phyloP scores from a whole-genome alignment of 2,888 invertebrate genomes.

The Leptopilina drosophilae region DNA sequence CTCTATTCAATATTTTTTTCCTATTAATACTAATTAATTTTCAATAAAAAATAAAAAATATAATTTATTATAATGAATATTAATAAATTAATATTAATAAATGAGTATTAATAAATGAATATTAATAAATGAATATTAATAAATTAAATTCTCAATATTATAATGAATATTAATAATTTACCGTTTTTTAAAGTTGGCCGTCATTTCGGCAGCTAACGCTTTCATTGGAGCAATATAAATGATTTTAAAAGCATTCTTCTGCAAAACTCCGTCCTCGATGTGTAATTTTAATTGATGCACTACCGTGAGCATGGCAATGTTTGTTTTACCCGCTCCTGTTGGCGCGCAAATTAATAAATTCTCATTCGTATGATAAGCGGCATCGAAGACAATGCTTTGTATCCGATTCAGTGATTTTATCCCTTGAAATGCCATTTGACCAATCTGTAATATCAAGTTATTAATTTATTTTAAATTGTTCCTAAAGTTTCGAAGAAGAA shows the following conservation, averaged over 20 bases:
- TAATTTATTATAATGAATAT: too few relatives aligned
- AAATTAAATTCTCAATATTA: too few relatives aligned
- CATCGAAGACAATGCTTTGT: slow-evolving; percentile 96
- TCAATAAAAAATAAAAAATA: too few relatives aligned
- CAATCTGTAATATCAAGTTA: slow-evolving; percentile 80
- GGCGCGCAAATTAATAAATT: slow-evolving; percentile 99
- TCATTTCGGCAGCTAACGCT: slow-evolving; percentile 99
- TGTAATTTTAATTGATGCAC: slow-evolving; percentile 93
- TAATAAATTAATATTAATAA: too few relatives aligned
- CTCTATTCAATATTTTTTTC: not conserved
- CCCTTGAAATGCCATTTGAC: slow-evolving; percentile 92
- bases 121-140: too few relatives aligned
- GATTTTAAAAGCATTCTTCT: slow-evolving; percentile 97
- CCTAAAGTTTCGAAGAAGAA: too few relatives aligned
- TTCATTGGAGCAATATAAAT: slow-evolving; percentile 99
- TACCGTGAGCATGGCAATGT: slow-evolving; percentile 95
- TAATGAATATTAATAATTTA: not conserved
- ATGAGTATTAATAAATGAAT: too few relatives aligned
- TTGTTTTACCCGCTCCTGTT: slow-evolving; percentile 99
- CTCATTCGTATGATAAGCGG: slow-evolving; percentile 97
- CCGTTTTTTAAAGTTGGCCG: slow-evolving; percentile 89
- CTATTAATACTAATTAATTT: too few relatives aligned
- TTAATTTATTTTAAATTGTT: too few relatives aligned
- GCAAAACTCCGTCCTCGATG: slow-evolving; percentile 88
- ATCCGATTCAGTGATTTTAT: slow-evolving; percentile 93